These are phyloP conservation scores for Micrasema minimum DNA, from an alignment of 1,140 invertebrate genomes.

Conservation along the genomic window DNA sequence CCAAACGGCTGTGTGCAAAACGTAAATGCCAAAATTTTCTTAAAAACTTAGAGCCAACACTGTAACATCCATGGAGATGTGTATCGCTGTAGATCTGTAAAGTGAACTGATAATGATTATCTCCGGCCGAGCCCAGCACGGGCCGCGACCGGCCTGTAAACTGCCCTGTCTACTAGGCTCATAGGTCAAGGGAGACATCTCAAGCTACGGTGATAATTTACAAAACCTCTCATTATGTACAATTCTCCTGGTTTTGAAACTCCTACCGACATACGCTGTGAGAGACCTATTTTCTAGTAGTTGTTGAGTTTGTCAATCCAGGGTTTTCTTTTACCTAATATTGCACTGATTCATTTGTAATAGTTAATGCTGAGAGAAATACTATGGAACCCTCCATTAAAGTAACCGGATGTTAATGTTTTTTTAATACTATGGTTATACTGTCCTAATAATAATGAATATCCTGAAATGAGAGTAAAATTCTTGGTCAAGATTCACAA, in stretches of 20 bases:
- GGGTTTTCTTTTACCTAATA: slow-evolving; percentile 21
- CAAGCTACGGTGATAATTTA: slow-evolving; percentile 1
- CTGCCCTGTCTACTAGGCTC: slow-evolving; percentile 15
- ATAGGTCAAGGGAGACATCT: slow-evolving; percentile 1
- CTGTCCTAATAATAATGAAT: not conserved
- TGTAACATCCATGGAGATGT: slow-evolving; percentile 38
- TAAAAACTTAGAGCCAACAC: slow-evolving; percentile 24
- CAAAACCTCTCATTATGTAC: slow-evolving; percentile 33
- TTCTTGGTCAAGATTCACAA: slow-evolving; percentile 1
- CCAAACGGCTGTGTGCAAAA: slow-evolving; percentile 52
- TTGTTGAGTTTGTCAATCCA: slow-evolving; percentile 17
- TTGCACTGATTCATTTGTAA: slow-evolving; percentile 14
- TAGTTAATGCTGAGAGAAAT: slow-evolving; percentile 18
- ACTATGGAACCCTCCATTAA: slow-evolving; percentile 18
- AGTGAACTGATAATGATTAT: slow-evolving; percentile 53
- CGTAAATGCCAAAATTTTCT: slow-evolving; percentile 45
- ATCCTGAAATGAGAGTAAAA: no score
- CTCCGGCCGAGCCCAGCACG: slow-evolving; percentile 15
- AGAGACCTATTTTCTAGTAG: slow-evolving; percentile 8
- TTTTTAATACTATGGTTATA: not conserved
- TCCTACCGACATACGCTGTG: not conserved
- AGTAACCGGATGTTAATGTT: not conserved
- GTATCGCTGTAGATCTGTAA: slow-evolving; percentile 56
- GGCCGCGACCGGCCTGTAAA: not conserved
- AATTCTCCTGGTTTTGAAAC: slow-evolving; percentile 14